Evolutionary conservation across 1,140 invertebrate species (phyloP), one percentile per base, ranked within the genome.

Genomic region (Diorhabda carinulata): DNA sequence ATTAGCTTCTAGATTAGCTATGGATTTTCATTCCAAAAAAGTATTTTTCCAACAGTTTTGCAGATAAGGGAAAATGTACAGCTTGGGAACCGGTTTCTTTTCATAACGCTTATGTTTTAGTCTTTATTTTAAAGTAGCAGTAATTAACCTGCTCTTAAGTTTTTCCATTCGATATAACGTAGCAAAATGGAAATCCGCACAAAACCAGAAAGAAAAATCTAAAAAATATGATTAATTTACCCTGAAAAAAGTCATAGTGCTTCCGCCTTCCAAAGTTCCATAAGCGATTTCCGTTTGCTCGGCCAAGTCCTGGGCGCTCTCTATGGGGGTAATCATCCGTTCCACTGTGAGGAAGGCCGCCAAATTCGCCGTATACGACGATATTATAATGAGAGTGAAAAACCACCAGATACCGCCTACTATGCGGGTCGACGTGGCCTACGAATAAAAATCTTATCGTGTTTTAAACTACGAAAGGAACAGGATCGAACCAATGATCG

Each of bases 391-490:
- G 10, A 99, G 86, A 0, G 97, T 98, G 83, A 99, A 99, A 82
- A 99, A 98, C 95, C 97, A 98, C 97, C 97, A 99, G 71, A 98
- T 97, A 4, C 93, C 93, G 7, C 95, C 94, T 8, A 98, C 93
- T 75, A 97, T 94, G 69, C 96, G 84, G 3, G 96, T 97, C 3
- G 94, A 97, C 7, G 95, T 94, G 9, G 96, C 95, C 92, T 97
- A 61, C 71, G 75, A 72, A 57, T 41, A 43, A 7, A 25, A 43
- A 61, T 61, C 47, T 6, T 52, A 52, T 52, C 47, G n/a, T 52
- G n/a, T 52, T 25, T 25, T 25, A 25, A 25, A 25, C 25, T 25
- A 25, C 25, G 25, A 25, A 25, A 25, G 25, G 25, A 25, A 2
- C 47, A 52, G 47, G 47, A 52, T n/a, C 47, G 47, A 52, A 52